Evolutionary conservation across 2,797 vertebrate species (phyloP).

Genomic region (Pangasius sanitwongsei): DNA sequence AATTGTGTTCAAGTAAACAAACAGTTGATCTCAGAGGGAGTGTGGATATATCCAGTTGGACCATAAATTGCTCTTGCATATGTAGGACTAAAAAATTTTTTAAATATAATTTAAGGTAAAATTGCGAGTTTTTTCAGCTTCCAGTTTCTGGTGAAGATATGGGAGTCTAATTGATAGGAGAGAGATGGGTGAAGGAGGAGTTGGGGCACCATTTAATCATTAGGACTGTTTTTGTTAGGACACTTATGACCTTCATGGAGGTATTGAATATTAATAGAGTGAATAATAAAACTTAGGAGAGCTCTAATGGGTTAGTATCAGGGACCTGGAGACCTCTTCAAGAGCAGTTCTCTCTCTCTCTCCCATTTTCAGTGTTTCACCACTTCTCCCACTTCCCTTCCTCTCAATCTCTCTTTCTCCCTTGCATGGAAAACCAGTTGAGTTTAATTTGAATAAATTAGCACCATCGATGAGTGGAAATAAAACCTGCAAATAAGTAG

Average conservation of each 20-base stretch:
- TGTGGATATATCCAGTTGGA: not conserved
- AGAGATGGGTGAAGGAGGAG: conserved; percentile 31
- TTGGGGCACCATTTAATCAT: conserved; percentile 56
- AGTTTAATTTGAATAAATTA: conserved; percentile 48
- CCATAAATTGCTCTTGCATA: not conserved
- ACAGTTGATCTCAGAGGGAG: conserved; percentile 31
- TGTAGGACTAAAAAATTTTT: not conserved
- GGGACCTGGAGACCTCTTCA: conserved; percentile 53
- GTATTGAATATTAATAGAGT: conserved; percentile 63
- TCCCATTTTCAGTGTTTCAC: not conserved
- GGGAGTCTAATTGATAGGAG: conserved; percentile 56
- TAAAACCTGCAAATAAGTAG: conserved; percentile 42
- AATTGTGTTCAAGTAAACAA: conserved; percentile 44
- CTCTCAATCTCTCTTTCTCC: not conserved
- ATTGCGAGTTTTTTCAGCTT: conserved; percentile 8
- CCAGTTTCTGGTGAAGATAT: conserved; percentile 42
- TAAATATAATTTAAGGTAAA: not conserved
- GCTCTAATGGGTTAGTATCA: conserved; percentile 57
- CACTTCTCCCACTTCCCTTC: conserved; percentile 4
- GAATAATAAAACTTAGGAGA: conserved; percentile 62
- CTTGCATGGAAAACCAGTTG: conserved; percentile 30
- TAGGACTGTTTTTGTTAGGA: conserved; percentile 54
- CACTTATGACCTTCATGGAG: conserved; percentile 51
- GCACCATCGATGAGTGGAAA: conserved; percentile 31
- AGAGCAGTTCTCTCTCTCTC: conserved; percentile 16